Evolutionary conservation across 1,140 invertebrate genomes (phyloP), one percentile per base, ranked within the genome.

Genomic region (Saccostrea echinata): DNA sequence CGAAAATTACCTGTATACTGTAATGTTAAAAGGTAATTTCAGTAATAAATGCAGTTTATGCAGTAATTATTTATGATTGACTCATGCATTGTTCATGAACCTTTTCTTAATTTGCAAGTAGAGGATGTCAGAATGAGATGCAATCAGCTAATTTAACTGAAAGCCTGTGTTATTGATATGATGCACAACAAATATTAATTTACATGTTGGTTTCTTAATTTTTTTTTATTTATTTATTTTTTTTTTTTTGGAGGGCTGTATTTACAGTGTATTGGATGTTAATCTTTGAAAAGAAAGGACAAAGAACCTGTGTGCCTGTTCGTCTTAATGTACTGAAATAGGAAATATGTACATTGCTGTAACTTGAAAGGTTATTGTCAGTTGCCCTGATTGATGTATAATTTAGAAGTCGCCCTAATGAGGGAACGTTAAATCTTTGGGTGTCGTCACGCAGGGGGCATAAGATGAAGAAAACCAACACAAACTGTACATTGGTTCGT

Each of bases 381-480:
- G 27, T 30, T 33, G 13, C 68, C 8, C 68, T 30, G 16, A 11
- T 33, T 76, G 24, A 76, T 76, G 68, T 76, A 76, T 76, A 33
- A 76, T 76, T 76, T 30, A 76, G 68, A 30, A 76, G 24, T 76
- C 27, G 24, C 27, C 68, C 27, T 76, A 76, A 76, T 27, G 68
- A 76, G 27, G 68, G 24, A 76, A 30, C 11, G 68, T 3, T 76
- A 76, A 76, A 33, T 11, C 68, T 76, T 30, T 64, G 24, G 24
- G 57, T 64, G 21, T 24, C 57, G 24, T 76, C 68, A 76, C 68
- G 68, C 68, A 76, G 68, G 68, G 68, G 30, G 68, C 27, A 68
- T 24, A 68, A 68, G 64, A 68, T 11, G 24, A 27, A 68, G n/a
- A 30, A 76, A 16, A 6, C 27, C 11, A 27, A 61, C 55, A 76